Evolutionary conservation across 2,797 vertebrate species (phyloP).

Genomic region (Chloroceryle inda): DNA sequence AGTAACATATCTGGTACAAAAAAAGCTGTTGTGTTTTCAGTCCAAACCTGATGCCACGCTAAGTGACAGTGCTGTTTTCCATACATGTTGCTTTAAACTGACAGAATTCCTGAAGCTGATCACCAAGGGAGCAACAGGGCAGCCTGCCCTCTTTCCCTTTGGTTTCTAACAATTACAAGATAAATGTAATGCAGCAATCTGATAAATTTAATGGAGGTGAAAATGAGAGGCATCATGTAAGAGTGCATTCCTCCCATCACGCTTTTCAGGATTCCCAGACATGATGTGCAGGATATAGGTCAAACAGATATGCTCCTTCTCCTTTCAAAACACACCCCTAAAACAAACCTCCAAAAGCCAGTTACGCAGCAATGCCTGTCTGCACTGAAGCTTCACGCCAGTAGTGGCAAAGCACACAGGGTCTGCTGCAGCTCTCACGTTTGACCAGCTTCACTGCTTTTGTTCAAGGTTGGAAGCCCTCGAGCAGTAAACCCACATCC

Average conservation of each 20-base stretch:
- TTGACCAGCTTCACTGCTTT: not conserved
- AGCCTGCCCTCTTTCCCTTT: not conserved
- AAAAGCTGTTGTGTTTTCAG: not conserved
- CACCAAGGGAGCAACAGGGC: not conserved
- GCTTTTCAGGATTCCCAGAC: not conserved
- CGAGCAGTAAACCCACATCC: not conserved
- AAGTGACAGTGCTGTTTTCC: not conserved
- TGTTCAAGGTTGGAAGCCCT: not conserved
- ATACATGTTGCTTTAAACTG: not conserved
- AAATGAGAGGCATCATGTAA: constrained; percentile 12
- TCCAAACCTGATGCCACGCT: rapidly evolving
- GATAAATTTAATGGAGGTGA: constrained; percentile 57
- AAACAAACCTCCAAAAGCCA: constrained; percentile 7
- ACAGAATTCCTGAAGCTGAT: not conserved
- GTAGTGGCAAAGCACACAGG: rapidly evolving
- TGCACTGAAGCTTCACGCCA: not conserved
- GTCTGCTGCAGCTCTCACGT: not conserved
- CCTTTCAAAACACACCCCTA: not conserved
- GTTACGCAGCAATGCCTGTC: not conserved
- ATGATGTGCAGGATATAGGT: constrained; percentile 20
- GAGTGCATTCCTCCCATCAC: not conserved
- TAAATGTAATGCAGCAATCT: not conserved
- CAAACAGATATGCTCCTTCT: not conserved
- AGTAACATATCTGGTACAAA: not conserved
- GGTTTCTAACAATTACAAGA: not conserved